Percentiles rank a stretch among this genome's conserved stretches.
Evolutionary conservation across 2,113 vertebrate species (phyloP).

Genomic region (Sprattus sprattus): DNA sequence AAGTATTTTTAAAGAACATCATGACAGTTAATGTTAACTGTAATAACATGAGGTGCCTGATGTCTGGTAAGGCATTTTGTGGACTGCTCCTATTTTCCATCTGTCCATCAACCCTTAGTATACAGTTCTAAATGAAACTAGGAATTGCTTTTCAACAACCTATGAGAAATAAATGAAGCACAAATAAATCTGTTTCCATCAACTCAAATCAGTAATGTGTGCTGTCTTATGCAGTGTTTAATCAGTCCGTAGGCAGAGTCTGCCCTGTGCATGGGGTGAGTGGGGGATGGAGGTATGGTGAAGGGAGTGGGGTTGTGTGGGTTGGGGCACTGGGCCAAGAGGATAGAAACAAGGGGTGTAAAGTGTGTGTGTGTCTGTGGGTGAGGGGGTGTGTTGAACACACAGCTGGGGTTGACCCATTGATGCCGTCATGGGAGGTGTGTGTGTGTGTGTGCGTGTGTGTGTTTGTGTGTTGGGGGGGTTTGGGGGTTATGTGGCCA

Average conservation of each 20-base stretch:
- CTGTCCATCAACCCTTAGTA: not conserved
- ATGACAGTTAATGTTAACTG: not conserved
- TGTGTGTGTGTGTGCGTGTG: slow-evolving; percentile 30
- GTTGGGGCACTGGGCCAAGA: slow-evolving; percentile 45
- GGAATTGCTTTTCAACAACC: not conserved
- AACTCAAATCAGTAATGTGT: not conserved
- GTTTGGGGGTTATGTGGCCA: not conserved
- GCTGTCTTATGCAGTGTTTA: not conserved
- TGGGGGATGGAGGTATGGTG: not conserved
- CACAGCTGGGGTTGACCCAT: slow-evolving; percentile 57
- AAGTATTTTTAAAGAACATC: not conserved
- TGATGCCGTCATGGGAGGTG: slow-evolving; percentile 48
- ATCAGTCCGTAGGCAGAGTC: slow-evolving; percentile 39
- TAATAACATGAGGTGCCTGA: not conserved
- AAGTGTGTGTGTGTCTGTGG: slow-evolving; percentile 41
- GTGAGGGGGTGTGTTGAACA: slow-evolving; percentile 39
- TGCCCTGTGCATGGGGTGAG: not conserved
- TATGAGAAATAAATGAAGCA: not conserved
- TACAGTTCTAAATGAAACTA: not conserved
- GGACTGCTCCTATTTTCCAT: not conserved
- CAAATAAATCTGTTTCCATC: not conserved
- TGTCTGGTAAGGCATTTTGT: not conserved
- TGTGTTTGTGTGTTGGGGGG: not conserved
- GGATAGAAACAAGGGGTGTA: slow-evolving; percentile 4
- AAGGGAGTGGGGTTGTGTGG: slow-evolving; percentile 42